Percentiles rank a stretch among this genome's conserved stretches.
Evolutionary conservation across 2,797 vertebrate genomes (phyloP).

Genomic region (Pseudochirops corinnae): DNA sequence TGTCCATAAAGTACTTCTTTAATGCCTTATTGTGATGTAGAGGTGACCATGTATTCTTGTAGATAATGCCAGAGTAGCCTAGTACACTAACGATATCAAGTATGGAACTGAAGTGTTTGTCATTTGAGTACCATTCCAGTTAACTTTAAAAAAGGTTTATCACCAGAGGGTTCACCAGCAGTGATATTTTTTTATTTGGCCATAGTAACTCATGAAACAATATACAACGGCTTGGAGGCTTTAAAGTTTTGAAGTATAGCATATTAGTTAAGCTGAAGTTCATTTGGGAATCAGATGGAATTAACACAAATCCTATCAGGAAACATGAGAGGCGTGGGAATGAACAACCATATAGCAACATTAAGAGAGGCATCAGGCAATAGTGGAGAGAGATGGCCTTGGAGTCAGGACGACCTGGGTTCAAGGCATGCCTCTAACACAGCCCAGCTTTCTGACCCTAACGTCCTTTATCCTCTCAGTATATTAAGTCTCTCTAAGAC

Average conservation of each 20-base stretch:
- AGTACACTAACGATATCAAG: neutral
- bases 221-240: neutral
- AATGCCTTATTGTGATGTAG: neutral
- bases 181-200: neutral
- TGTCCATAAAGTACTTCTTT: neutral
- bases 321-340: conserved; percentile 39
- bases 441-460: neutral
- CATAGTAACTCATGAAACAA: neutral
- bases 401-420: neutral
- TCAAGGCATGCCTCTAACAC: neutral
- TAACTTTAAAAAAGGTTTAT: neutral
- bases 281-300: conserved; percentile 28
- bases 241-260: neutral
- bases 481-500: neutral
- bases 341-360: conserved; percentile 6
- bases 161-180: neutral
- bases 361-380: neutral
- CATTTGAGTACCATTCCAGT: neutral
- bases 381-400: neutral
- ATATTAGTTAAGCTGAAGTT: conserved; percentile 11
- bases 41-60: neutral
- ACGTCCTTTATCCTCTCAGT: neutral
- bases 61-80: neutral
- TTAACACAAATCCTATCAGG: neutral
- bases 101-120: neutral